These are phyloP conservation scores for Beaufortia kweichowensis DNA, from an alignment of 2,113 vertebrate genomes.

Conservation along the genomic window DNA sequence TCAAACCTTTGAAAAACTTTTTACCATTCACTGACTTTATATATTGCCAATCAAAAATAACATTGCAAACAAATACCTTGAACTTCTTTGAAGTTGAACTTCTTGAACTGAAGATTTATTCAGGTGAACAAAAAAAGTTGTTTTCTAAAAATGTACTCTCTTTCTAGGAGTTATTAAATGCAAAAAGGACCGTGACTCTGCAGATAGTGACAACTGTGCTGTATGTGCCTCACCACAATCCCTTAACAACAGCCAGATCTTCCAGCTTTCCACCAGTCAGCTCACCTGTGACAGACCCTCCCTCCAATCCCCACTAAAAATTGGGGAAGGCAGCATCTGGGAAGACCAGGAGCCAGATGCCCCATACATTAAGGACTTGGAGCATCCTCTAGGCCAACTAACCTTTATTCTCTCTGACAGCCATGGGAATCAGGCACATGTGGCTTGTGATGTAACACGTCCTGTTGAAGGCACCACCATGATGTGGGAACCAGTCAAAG, in stretches of 20 bases:
- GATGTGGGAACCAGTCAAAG: constrained; percentile 64
- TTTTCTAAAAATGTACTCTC: background rate
- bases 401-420: constrained; percentile 74
- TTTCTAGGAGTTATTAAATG: constrained; percentile 76
- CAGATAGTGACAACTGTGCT: constrained; percentile 65
- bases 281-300: constrained; percentile 70
- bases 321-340: constrained; percentile 65
- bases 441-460: constrained; percentile 72
- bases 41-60: background rate
- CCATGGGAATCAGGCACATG: constrained; percentile 75
- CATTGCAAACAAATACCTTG: background rate
- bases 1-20: background rate
- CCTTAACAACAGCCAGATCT: constrained; percentile 68
- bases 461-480: constrained; percentile 65
- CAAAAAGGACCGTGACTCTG: constrained; percentile 74
- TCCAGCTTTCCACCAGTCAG: constrained; percentile 60
- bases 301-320: constrained; percentile 71
- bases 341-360: constrained; percentile 72
- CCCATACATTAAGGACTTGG: constrained; percentile 72
- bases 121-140: background rate
- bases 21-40: background rate
- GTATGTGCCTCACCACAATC: constrained; percentile 70
- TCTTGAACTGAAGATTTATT: too few relatives aligned
- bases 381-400: constrained; percentile 71
- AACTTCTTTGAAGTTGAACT: background rate